These are phyloP conservation scores for Clupea harengus DNA, from an alignment of 2,113 vertebrate genomes.

Conservation along the genomic window DNA sequence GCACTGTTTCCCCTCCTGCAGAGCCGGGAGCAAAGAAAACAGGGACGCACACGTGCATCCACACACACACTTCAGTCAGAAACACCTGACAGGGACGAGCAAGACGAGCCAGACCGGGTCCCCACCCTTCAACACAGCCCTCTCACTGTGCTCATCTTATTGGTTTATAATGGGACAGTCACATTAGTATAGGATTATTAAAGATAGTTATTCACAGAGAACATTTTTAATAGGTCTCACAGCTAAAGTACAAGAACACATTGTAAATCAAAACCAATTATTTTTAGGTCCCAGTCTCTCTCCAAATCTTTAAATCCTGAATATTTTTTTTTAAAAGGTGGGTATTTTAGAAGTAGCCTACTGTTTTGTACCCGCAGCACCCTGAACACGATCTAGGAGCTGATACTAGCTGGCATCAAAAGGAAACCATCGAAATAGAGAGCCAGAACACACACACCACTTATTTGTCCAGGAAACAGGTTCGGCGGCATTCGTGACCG, in stretches of 20 bases:
- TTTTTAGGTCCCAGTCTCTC: background rate
- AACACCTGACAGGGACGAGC: background rate
- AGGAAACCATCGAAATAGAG: slow-evolving; percentile 38
- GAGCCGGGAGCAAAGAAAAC: background rate
- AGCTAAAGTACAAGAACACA: background rate
- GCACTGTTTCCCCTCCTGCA: background rate
- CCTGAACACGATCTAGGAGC: slow-evolving; percentile 20
- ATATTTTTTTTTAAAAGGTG: background rate
- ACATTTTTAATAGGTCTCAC: background rate
- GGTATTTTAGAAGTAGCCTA: background rate
- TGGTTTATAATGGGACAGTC: background rate
- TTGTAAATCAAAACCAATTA: background rate
- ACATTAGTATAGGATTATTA: background rate
- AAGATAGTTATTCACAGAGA: background rate
- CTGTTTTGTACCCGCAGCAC: slow-evolving; percentile 33
- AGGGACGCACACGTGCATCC: background rate
- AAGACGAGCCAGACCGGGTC: background rate
- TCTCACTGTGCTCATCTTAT: background rate
- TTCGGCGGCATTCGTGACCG: slow-evolving; percentile 54
- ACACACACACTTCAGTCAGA: background rate
- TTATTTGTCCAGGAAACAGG: slow-evolving; percentile 60
- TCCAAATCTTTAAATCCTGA: background rate
- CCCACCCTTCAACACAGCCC: background rate
- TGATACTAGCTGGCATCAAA: slow-evolving; percentile 21
- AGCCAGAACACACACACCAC: slow-evolving; percentile 44